These are phyloP conservation scores for Batillaria attramentaria DNA, from an alignment of 1,140 invertebrate genomes.

Conservation along the genomic window DNA sequence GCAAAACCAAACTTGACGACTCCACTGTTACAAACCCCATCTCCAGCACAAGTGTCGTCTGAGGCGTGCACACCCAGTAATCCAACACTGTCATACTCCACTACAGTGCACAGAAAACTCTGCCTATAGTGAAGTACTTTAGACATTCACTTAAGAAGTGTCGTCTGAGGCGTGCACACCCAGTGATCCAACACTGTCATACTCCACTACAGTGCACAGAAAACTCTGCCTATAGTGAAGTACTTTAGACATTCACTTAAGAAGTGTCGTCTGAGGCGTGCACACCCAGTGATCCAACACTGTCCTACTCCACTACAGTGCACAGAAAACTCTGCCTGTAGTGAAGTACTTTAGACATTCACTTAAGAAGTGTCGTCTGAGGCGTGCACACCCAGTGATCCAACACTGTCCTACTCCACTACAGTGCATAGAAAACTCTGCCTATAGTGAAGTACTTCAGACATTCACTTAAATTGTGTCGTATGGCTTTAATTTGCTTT, in stretches of 20 bases:
- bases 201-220: neutral
- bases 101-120: neutral
- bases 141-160: neutral
- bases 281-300: neutral
- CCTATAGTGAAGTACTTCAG: neutral
- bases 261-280: neutral
- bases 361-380: neutral
- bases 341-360: neutral
- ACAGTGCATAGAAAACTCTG: neutral
- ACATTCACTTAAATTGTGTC: neutral
- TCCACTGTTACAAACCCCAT: too few relatives aligned
- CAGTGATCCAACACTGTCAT: neutral
- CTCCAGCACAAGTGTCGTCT: neutral
- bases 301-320: neutral
- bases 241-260: neutral
- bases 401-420: conserved; percentile 75
- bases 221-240: neutral
- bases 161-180: neutral
- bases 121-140: neutral
- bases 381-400: conserved; percentile 70
- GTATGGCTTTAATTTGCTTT: too few relatives aligned
- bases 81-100: neutral
- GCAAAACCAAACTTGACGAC: too few relatives aligned
- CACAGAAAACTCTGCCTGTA: neutral
- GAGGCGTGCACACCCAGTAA: neutral